These are phyloP conservation scores for Tympanuchus pallidicinctus DNA, from an alignment of 2,113 vertebrate genomes.

Conservation along the genomic window DNA sequence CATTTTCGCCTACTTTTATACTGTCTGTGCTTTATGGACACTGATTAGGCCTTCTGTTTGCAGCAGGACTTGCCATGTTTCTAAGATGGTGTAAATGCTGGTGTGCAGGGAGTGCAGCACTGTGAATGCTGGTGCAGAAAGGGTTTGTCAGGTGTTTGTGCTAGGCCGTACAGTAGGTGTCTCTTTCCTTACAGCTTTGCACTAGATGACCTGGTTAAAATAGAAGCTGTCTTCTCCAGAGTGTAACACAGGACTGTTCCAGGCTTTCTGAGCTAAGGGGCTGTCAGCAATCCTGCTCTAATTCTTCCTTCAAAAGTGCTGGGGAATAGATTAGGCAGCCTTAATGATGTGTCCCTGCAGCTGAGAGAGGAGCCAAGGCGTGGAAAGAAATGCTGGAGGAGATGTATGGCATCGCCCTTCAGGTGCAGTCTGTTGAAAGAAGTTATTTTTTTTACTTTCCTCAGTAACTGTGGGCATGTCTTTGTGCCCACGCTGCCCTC, in stretches of 20 bases:
- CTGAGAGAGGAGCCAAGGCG: background rate
- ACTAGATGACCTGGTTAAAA: slow-evolving; percentile 15
- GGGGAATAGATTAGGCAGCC: background rate
- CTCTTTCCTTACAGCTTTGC: background rate
- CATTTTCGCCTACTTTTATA: background rate
- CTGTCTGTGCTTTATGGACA: background rate
- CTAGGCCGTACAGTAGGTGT: background rate
- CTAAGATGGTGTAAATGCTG: background rate
- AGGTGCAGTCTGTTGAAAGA: background rate
- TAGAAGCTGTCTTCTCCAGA: background rate
- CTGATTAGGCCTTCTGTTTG: background rate
- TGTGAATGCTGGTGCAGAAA: background rate
- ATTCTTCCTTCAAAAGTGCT: background rate
- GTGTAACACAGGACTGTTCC: background rate
- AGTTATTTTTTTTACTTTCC: background rate
- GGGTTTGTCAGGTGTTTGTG: background rate
- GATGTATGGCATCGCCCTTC: background rate
- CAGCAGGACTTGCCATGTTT: background rate
- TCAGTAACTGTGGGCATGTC: background rate
- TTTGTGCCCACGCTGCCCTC: background rate
- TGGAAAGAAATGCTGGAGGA: background rate
- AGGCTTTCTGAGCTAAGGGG: background rate
- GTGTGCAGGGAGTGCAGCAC: background rate
- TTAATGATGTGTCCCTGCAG: background rate
- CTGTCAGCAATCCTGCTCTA: background rate